phyloP scores from a whole-genome alignment of 2,797 vertebrate species.

The Diplodus puntazzo region DNA sequence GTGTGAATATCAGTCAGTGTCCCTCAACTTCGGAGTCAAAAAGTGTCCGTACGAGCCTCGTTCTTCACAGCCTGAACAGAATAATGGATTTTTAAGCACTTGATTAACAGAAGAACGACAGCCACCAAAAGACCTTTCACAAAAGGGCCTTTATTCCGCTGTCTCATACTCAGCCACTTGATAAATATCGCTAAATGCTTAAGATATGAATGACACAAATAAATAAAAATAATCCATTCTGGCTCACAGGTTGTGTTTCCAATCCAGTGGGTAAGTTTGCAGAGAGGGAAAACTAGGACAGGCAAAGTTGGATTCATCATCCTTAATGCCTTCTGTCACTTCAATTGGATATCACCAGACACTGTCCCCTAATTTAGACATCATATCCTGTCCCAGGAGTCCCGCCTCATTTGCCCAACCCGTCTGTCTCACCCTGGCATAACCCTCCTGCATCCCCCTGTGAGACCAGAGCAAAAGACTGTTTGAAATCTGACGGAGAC shows the following conservation, averaged over 20 bases:
- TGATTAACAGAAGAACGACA: constrained; percentile 67
- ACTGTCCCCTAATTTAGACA: constrained; percentile 72
- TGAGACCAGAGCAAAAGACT: constrained; percentile 5
- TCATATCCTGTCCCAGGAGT: constrained; percentile 71
- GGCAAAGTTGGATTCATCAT: constrained; percentile 71
- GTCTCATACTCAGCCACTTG: constrained; percentile 44
- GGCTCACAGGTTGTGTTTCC: constrained; percentile 39
- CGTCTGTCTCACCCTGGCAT: constrained; percentile 67
- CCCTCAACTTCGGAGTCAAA: constrained; percentile 17
- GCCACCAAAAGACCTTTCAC: constrained; percentile 50
- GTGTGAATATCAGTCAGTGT: constrained; percentile 3
- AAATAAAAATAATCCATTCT: constrained; percentile 70
- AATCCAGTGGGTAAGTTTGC: constrained; percentile 59
- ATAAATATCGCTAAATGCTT: constrained; percentile 52
- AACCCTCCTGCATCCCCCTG: constrained; percentile 24
- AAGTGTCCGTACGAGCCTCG: constrained; percentile 40
- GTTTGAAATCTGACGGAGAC: constrained; percentile 49
- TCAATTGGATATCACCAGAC: constrained; percentile 67
- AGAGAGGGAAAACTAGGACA: constrained; percentile 69
- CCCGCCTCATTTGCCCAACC: constrained; percentile 33
- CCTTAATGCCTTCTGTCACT: constrained; percentile 75
- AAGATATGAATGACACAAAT: constrained; percentile 62
- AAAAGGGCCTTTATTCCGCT: constrained; percentile 61
- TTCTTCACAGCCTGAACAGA: constrained; percentile 55
- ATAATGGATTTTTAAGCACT: constrained; percentile 70